Evolutionary conservation across 2,888 invertebrate genomes (phyloP).

Genomic region (Pyrocoelia pectoralis): DNA sequence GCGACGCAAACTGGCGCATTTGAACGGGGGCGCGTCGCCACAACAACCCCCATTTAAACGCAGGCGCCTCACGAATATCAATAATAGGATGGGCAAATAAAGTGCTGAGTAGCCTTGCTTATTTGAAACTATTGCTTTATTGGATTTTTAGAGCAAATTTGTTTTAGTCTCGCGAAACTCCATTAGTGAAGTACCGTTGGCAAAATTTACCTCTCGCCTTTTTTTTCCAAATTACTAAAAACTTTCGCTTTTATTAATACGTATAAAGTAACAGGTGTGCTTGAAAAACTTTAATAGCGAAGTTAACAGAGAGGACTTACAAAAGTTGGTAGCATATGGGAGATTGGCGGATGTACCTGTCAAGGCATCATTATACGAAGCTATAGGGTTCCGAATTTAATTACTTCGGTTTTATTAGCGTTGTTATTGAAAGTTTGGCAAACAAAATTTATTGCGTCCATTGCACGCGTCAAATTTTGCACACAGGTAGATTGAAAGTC

Average conservation of each 20-base stretch:
- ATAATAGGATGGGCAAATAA: constrained; percentile 39
- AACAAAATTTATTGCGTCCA: too few species aligned
- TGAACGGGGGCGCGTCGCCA: constrained; percentile 37
- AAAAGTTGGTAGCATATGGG: background rate
- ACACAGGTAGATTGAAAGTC: too few species aligned
- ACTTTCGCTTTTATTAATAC: background rate
- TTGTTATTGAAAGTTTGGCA: too few species aligned
- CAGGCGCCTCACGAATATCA: constrained; percentile 38
- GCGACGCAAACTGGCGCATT: constrained; percentile 39
- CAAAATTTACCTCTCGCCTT: background rate
- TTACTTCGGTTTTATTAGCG: background rate
- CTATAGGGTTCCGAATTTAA: background rate
- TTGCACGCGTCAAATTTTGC: too few species aligned
- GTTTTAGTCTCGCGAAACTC: background rate
- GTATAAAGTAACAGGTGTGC: constrained; percentile 4
- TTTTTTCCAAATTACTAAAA: too few species aligned
- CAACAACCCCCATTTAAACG: constrained; percentile 34
- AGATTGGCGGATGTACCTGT: background rate
- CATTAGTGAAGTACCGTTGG: background rate
- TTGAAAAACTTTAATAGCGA: background rate
- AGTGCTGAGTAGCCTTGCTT: constrained; percentile 38
- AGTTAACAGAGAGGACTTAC: background rate
- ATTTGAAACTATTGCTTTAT: constrained; percentile 36
- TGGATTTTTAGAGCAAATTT: constrained; percentile 29
- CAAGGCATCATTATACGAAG: background rate